Evolutionary conservation across 2,113 vertebrate species (phyloP).

Genomic region (Gasterosteus nipponicus): DNA sequence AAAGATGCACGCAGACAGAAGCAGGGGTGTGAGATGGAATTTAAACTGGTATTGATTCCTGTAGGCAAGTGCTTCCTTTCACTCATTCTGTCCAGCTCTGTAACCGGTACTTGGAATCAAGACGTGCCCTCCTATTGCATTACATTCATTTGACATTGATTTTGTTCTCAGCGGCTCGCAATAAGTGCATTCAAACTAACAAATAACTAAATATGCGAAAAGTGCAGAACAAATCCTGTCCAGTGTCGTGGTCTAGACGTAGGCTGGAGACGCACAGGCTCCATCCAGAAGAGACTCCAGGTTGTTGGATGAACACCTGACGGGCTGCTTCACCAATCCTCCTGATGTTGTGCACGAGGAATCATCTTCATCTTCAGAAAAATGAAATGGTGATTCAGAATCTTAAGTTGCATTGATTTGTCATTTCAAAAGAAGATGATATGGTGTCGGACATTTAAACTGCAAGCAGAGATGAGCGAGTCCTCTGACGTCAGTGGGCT

Average conservation of each 20-base stretch:
- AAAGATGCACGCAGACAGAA: slow-evolving; percentile 24
- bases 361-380: neutral
- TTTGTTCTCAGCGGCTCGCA: neutral
- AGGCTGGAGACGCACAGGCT: neutral
- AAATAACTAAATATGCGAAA: neutral
- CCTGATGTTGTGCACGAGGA: neutral
- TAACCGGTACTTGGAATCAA: neutral
- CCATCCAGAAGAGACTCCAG: neutral
- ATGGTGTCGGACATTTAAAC: neutral
- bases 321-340: neutral
- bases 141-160: neutral
- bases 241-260: neutral
- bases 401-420: neutral
- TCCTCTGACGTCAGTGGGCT: neutral
- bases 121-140: neutral
- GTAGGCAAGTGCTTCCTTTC: slow-evolving; percentile 35
- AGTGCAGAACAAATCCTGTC: neutral
- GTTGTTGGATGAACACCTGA: neutral
- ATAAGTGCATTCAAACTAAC: neutral
- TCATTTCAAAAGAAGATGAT: neutral
- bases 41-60: slow-evolving; percentile 53
- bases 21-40: slow-evolving; percentile 24
- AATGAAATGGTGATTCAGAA: neutral
- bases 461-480: neutral
- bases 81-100: slow-evolving; percentile 6